A percentile compares a stretch with the other conserved stretches of the same genome.
phyloP scores from a whole-genome alignment of 2,113 vertebrate genomes.

The Todiramphus chloris region DNA sequence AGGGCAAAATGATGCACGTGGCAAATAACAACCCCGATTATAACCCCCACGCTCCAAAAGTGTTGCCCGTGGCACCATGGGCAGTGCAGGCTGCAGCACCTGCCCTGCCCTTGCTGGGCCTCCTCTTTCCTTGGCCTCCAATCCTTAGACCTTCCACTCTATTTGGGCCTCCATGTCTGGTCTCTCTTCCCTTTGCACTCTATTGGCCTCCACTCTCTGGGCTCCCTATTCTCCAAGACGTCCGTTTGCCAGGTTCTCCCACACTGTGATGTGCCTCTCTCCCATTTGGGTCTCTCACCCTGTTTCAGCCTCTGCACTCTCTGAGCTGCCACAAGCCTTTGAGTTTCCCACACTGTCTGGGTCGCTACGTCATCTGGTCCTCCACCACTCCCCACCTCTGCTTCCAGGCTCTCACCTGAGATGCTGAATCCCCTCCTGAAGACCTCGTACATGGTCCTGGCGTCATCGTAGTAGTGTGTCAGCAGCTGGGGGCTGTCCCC shows the following conservation, averaged over 20 bases:
- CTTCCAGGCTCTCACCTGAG: constrained; percentile 80
- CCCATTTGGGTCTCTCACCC: neutral
- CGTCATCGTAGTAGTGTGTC: constrained; percentile 92
- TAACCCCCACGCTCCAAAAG: neutral
- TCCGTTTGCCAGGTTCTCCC: neutral
- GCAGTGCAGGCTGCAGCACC: neutral
- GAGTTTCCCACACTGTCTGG: neutral
- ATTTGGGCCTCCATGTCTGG: neutral
- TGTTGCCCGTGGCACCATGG: fast-evolving
- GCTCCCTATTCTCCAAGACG: neutral
- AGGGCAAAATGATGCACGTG: neutral
- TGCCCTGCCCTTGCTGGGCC: fast-evolving
- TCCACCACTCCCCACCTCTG: neutral
- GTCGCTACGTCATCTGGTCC: neutral
- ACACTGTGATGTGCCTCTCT: neutral
- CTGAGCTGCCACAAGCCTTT: neutral
- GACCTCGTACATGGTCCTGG: constrained; percentile 96
- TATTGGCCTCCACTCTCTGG: neutral
- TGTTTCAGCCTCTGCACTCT: neutral
- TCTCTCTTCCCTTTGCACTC: neutral
- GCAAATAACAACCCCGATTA: neutral
- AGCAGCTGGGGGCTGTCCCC: constrained; percentile 83
- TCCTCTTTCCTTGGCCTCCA: neutral
- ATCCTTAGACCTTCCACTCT: neutral
- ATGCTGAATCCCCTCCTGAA: constrained; percentile 92